phyloP scores from a whole-genome alignment of 2,113 vertebrate genomes.

The Agapornis roseicollis region DNA sequence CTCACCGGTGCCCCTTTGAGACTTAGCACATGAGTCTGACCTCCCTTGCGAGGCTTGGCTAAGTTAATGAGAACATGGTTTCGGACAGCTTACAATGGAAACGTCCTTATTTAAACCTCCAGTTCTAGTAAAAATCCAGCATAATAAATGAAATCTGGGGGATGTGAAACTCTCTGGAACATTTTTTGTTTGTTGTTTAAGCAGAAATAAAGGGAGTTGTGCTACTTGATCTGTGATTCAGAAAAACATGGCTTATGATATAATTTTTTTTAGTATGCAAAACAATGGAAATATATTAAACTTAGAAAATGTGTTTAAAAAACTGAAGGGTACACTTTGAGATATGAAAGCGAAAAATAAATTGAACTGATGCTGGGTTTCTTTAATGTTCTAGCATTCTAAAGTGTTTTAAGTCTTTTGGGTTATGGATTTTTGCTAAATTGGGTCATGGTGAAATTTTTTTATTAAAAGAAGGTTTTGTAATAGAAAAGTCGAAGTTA shows the following conservation, averaged over 20 bases:
- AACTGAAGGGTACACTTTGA: background rate
- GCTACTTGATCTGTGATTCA: background rate
- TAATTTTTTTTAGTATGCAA: background rate
- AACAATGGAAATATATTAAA: background rate
- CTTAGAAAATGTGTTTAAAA: background rate
- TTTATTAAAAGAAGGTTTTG: background rate
- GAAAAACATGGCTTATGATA: background rate
- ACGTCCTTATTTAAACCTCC: background rate
- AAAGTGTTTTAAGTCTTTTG: background rate
- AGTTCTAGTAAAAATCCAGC: background rate
- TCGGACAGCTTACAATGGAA: background rate
- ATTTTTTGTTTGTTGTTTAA: background rate
- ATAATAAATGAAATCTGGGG: background rate
- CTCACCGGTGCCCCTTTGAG: background rate
- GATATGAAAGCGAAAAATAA: background rate
- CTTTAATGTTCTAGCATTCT: background rate
- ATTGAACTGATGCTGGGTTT: background rate
- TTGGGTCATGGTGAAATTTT: background rate
- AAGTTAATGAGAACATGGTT: background rate
- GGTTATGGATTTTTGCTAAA: background rate
- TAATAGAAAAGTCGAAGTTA: background rate
- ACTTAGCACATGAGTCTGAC: accelerated
- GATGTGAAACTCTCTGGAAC: background rate
- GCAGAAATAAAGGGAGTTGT: background rate
- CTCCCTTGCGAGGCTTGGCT: background rate